Conservation (phyloP, 2,888 invertebrate genomes). For the Agrochola lota region DNA sequence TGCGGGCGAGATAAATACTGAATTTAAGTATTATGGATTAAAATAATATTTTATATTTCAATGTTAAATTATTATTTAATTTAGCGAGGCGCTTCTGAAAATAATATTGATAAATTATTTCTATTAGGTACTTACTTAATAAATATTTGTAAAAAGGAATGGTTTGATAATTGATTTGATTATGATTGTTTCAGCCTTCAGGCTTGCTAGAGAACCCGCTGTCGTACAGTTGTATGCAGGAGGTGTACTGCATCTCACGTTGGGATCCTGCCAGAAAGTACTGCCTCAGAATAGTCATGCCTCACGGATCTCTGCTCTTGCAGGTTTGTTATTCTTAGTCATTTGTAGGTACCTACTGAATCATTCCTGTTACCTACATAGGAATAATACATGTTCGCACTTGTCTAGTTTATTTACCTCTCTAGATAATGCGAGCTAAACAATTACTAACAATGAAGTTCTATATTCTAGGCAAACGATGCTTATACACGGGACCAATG, state of each 20-base stretch:
- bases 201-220: conserved; percentile 92
- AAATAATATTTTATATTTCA: conserved; percentile 1
- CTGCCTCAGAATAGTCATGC: conserved; percentile 94
- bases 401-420: conserved; percentile 32
- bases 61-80: background rate
- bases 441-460: conserved; percentile 38
- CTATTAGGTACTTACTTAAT: background rate
- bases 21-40: too few species aligned
- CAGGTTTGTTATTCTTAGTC: conserved; percentile 87
- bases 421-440: conserved; percentile 29
- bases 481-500: conserved; percentile 95
- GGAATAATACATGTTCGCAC: conserved; percentile 13
- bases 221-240: conserved; percentile 93
- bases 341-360: background rate
- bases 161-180: background rate
- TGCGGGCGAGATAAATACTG: too few species aligned
- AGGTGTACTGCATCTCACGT: conserved; percentile 93
- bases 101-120: background rate
- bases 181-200: conserved; percentile 88
- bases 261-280: conserved; percentile 95
- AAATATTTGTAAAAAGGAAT: background rate
- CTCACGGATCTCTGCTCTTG: conserved; percentile 93
- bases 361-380: conserved; percentile 3
- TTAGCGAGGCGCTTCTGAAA: background rate
- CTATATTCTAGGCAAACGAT: conserved; percentile 91